Percentiles rank a stretch among this genome's conserved stretches.
Conservation (phyloP, 2,797 vertebrate species). For the Limosa lapponica region DNA sequence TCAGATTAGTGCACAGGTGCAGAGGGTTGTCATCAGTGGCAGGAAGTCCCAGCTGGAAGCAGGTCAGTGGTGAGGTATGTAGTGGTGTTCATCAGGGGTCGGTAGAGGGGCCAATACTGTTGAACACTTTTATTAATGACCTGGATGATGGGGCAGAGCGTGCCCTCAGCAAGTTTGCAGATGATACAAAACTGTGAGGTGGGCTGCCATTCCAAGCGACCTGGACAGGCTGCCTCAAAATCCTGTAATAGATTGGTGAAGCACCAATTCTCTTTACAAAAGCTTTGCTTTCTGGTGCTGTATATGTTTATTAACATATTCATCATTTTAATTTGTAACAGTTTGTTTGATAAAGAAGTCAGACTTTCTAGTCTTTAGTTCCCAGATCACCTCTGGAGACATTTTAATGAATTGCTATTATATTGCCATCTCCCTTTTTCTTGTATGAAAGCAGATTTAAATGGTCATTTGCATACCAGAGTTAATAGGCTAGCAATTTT, state of each 20-base stretch:
- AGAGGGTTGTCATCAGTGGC: not conserved
- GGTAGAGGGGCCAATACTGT: not conserved
- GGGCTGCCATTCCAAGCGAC: not conserved
- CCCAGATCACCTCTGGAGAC: not conserved
- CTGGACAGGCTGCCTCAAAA: not conserved
- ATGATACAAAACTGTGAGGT: not conserved
- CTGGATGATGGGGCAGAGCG: not conserved
- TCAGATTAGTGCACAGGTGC: accelerated
- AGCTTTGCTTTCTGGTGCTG: not conserved
- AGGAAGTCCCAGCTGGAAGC: not conserved
- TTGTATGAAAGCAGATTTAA: not conserved
- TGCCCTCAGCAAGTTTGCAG: not conserved
- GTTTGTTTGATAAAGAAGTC: not conserved
- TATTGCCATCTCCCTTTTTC: not conserved
- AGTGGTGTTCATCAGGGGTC: not conserved
- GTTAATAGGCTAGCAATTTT: not conserved
- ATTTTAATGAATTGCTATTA: conserved; percentile 1
- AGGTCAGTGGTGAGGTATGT: not conserved
- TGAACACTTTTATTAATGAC: not conserved
- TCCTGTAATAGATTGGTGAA: not conserved
- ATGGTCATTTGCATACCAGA: not conserved
- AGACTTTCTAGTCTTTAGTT: not conserved
- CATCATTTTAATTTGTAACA: not conserved
- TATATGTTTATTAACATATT: not conserved
- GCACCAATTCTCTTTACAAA: not conserved